Base-by-base conservation (phyloP, 2,888 invertebrate genomes). In the Branchipolynoe longqiensis region DNA sequence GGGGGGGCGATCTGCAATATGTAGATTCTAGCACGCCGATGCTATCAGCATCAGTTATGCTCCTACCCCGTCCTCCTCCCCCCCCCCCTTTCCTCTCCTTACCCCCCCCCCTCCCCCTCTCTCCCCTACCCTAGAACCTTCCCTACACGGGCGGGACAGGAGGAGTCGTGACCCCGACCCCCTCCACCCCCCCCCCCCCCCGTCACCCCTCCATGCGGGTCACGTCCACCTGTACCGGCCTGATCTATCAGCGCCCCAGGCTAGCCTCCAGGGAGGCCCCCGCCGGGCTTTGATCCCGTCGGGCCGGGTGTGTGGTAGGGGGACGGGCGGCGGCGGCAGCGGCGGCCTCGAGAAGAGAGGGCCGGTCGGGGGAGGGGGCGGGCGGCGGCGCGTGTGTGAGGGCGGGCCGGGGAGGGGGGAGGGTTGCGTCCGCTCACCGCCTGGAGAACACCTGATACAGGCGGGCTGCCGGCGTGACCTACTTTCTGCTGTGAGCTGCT, bases 371-470 rank as follows among this genome's bases (percentile, higher is more conserved):
- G 62, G 12, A 25, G 14, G 28, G 62, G 38, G 33, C 33, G 69
- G 69, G 36, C 36, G 62, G 62, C 28, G 62, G 3, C 31, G 62
- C 12, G 33, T 28, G 62, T 18, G 69, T 14, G 36, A n/a, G 69
- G 25, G 69, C 33, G 33, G 31, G 8, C 33, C 64, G 33, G 22
- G 6, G 25, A 38, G 14, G 33, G 31, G 8, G 12, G 33, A 28
- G 22, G 6, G 36, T 38, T 38, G 36, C 28, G 22, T 38, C 69
- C 31, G 31, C 12, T 25, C 48, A 3, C 31, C 31, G 78, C 78
- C 78, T 78, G 78, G 78, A 54, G 54, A 54, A 78, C 78, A 78
- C 78, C 78, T 78, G 78, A 78, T 78, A 78, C 78, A 48, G 54
- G 4, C 2, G 4, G 78, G 25, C 78, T 2, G 41, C 48, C 41